phyloP scores from a whole-genome alignment of 2,888 invertebrate genomes.

The Brachyptera risi region DNA sequence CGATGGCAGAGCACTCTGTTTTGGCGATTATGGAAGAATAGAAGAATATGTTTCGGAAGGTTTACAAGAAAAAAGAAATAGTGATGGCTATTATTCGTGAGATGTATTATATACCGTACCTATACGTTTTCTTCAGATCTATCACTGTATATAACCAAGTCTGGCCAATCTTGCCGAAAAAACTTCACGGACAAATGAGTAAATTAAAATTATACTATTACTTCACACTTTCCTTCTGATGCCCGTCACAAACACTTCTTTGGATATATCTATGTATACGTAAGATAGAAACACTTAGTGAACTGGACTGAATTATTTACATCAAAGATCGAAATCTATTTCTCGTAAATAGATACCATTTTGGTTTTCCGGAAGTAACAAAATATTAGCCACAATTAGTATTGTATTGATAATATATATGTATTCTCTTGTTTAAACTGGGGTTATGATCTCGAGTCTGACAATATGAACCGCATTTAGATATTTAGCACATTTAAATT shows the following conservation, averaged over 20 bases:
- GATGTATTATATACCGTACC: too few relatives aligned
- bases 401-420: too few relatives aligned
- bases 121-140: conserved; percentile 22
- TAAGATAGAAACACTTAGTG: background rate
- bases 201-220: background rate
- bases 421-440: too few relatives aligned
- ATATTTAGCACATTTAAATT: background rate
- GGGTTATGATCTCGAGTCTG: background rate
- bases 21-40: background rate
- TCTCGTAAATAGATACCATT: too few relatives aligned
- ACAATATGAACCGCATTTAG: background rate
- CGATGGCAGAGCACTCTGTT: background rate
- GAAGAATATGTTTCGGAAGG: background rate
- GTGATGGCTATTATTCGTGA: background rate
- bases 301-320: background rate
- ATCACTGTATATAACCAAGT: conserved; percentile 30
- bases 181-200: background rate
- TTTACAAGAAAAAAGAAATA: background rate
- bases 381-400: too few relatives aligned
- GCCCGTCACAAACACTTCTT: background rate
- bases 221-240: too few relatives aligned
- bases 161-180: background rate
- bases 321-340: too few relatives aligned
- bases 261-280: background rate
- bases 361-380: too few relatives aligned